Conservation (phyloP, 2,113 vertebrate species). For the Pteropus alecto region DNA sequence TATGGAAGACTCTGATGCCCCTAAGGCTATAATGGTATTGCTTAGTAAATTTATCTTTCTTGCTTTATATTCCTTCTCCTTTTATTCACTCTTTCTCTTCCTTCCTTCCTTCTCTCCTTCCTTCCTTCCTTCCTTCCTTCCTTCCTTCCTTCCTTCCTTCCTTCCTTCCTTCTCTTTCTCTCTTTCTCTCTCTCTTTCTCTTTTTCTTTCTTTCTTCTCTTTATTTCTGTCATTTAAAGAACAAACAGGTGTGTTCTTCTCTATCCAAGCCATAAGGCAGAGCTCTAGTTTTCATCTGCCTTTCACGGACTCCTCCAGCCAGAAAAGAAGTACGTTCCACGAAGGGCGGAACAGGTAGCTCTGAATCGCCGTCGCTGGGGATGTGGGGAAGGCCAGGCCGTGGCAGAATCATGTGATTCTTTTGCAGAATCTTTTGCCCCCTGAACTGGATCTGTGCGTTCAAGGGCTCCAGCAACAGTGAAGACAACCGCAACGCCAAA, state of each 20-base stretch:
- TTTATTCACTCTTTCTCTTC: accelerated
- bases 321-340: not conserved
- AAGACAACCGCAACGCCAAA: not conserved
- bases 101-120: too few species aligned
- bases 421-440: not conserved
- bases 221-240: not conserved
- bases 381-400: accelerated
- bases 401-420: too few species aligned
- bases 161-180: too few species aligned
- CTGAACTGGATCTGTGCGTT: not conserved
- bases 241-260: not conserved
- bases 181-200: accelerated
- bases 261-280: not conserved
- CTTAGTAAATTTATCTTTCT: too few species aligned
- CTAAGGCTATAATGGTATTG: too few species aligned
- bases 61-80: too few species aligned
- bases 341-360: not conserved
- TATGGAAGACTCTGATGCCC: too few species aligned
- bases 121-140: too few species aligned
- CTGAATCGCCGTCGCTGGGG: accelerated
- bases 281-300: not conserved
- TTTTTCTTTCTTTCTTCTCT: not conserved
- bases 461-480: not conserved
- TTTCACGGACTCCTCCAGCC: not conserved
- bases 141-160: too few species aligned